Conservation (phyloP, 2,113 vertebrate genomes). For the Notiomystis cincta region DNA sequence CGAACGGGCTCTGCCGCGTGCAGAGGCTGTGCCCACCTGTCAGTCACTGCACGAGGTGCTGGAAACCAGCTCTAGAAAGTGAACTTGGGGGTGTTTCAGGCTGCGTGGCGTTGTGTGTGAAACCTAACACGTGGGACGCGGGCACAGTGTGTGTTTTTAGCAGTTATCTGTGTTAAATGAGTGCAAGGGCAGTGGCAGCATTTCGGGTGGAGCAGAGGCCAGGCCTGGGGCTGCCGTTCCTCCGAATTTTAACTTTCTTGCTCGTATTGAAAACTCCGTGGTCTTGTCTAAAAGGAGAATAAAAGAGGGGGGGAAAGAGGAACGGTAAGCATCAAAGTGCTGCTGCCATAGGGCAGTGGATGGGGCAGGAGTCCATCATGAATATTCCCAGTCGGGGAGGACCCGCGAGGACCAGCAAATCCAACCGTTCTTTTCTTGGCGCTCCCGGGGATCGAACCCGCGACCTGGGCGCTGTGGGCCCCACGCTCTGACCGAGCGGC, state of each 20-base stretch:
- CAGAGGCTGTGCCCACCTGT: fast-evolving
- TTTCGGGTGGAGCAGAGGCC: no score
- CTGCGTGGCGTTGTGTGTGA: neutral
- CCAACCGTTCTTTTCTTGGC: fast-evolving
- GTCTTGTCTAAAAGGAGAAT: neutral
- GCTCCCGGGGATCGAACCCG: fast-evolving
- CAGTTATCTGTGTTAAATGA: neutral
- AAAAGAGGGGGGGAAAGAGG: no score
- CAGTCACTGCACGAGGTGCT: neutral
- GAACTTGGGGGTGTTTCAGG: fast-evolving
- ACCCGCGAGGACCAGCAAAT: neutral
- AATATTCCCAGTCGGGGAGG: neutral
- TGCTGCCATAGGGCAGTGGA: no score
- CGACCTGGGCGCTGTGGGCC: fast-evolving
- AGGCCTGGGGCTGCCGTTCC: fast-evolving
- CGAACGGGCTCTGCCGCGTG: fast-evolving
- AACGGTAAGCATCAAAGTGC: fast-evolving
- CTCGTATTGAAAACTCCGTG: fast-evolving
- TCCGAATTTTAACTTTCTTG: no score
- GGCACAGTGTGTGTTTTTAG: neutral
- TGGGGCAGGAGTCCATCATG: neutral
- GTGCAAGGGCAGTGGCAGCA: fast-evolving
- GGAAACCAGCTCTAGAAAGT: fast-evolving
- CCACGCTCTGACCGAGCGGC: neutral
- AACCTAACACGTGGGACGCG: fast-evolving